Base-by-base conservation (phyloP, 2,888 invertebrate species). In the Patella depressa region DNA sequence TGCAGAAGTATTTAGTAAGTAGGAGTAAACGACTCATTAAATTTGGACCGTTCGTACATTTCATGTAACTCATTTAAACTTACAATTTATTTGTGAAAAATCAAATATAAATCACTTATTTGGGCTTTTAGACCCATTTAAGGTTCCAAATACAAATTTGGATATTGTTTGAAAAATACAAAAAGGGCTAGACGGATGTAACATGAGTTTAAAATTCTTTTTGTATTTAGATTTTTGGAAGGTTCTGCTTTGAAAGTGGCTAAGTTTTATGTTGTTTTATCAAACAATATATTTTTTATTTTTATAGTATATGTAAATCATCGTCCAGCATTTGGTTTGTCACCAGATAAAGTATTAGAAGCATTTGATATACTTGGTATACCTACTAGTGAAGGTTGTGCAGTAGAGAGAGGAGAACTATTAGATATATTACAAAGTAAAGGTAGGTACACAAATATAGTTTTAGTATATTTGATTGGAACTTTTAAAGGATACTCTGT, bases 281-380 rank as follows among this genome's bases (percentile, higher is more conserved):
- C 45, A 45, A 45, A 45, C 7, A 45, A 7, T 45, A 0, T 45
- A 45, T 45, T 7, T 65, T 65, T 4, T 65, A 78, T n/a, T 72
- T 53, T 82, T 82, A 54, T 85, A 92, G 91, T 92, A 83, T 92
- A 91, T 80, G 88, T 91, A 53, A 92, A 92, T 81, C 92, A 92
- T 80, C 82, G 91, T 53, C 91, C 92, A 77, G 91, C 91, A 34
- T 91, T 91, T 86, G 91, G 91, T 29, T 80, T 91, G 45, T 87
- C 89, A 17, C 86, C 88, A n/a, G 88, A 90, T 54, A 88, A 89
- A 80, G 82, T 92, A 34, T 65, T 85, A 65, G 87, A 88, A 85
- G 89, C 91, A 5, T 92, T 92, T 82, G 83, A 89, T 24, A 86
- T 87, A 0, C 85, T 92, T n/a, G 89, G 89, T 29, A 70, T 86